Evolutionary conservation across 2,888 invertebrate genomes (phyloP).

Genomic region (Phania funesta): DNA sequence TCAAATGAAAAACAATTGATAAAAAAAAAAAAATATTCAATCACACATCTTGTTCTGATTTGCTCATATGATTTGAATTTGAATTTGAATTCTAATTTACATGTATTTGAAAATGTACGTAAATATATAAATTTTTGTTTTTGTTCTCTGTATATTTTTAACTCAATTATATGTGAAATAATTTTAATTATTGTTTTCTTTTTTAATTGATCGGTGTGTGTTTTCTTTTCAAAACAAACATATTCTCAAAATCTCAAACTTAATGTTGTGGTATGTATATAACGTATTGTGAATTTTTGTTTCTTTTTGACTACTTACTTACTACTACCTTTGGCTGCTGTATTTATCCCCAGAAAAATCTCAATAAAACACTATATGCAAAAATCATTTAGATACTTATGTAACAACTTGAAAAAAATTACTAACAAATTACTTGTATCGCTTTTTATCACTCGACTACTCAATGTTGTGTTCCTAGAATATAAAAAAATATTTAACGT

Average conservation of each 20-base stretch:
- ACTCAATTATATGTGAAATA: conserved; percentile 31
- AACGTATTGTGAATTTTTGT: conserved; percentile 42
- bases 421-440: conserved; percentile 40
- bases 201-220: conserved; percentile 33
- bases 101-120: not conserved
- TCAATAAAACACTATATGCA: conserved; percentile 45
- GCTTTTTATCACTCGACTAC: conserved; percentile 42
- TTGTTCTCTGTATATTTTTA: conserved; percentile 1
- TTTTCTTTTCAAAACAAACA: conserved; percentile 61
- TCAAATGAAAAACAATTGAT: conserved; percentile 16
- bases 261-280: conserved; percentile 64
- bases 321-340: too few species aligned
- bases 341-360: conserved; percentile 50
- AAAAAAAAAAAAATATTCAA: not conserved
- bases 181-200: conserved; percentile 25
- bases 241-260: conserved; percentile 55
- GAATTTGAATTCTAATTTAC: not conserved
- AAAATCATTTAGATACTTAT: not conserved
- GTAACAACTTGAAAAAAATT: not conserved
- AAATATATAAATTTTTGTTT: not conserved
- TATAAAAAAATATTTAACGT: not conserved
- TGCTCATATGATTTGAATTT: conserved; percentile 18
- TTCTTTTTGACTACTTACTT: conserved; percentile 14
- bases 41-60: conserved; percentile 26
- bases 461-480: conserved; percentile 59